Base-by-base conservation (phyloP, 2,113 vertebrate genomes). In the Vidua chalybeata region DNA sequence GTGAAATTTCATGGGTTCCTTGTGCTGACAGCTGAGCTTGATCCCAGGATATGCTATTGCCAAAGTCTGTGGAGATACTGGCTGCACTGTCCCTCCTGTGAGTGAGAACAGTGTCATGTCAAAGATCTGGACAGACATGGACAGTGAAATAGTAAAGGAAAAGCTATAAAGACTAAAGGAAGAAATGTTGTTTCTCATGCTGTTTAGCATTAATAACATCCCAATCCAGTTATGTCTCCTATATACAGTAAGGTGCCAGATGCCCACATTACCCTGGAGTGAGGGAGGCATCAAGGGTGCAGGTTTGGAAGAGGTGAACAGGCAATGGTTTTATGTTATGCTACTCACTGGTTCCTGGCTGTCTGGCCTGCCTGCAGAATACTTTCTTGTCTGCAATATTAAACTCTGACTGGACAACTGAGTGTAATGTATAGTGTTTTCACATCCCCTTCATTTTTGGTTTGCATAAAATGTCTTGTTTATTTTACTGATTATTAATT, bases 401-500 rank as follows among this genome's bases (percentile, higher is more conserved):
- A 68, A 88, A 91, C 27, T 77, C 71, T 33, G 64, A 82, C 80
- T 90, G 93, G 93, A 88, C 84, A 85, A 37, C 30, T 59, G 41
- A 77, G 22, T 62, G 33, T 80, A 81, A 93, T 72, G 90, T 69
- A 67, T 8, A 37, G 64, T 81, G 68, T 87, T 79, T 83, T 85
- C 67, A 72, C 23, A 78, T 71, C 69, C 41, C 33, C 21, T 76
- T 73, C 54, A 27, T 76, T 93, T 92, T 68, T 73, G 86, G 63
- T 84, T 94, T 9, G 14, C 58, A 23, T 68, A 62, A 95, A 96
- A 87, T 80, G 39, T 87, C 86, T 89, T 97, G 93, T 97, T 97
- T 97, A 96, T 97, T 97, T 97, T 97, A 64, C 67, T 94, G 80
- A 93, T 87, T 95, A 94, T 96, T 96, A 90, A 61, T 87, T 96